Evolutionary conservation across 2,797 vertebrate genomes (phyloP), one percentile per base, ranked within the genome.

Genomic region (Channa striata): DNA sequence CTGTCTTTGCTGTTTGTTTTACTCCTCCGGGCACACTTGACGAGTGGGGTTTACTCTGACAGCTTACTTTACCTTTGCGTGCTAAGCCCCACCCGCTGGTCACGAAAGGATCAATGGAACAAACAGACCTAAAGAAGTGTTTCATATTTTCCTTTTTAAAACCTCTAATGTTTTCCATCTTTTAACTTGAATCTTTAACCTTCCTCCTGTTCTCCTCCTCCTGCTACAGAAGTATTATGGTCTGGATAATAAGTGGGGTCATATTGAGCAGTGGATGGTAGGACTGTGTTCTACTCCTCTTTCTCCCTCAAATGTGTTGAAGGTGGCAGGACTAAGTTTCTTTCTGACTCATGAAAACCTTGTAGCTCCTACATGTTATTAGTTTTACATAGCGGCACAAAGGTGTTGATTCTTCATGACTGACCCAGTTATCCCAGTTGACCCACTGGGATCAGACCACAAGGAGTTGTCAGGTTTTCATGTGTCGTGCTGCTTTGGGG

Each of bases 191-290:
- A 43, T 8, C 23, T n/a, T 56, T 30, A 30, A 30, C 6, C 65
- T 25, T 50, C 64, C 40, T 63, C 51, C 42, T 75, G 53, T 16
- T 89, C 87, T 13, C 33, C 43, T 1, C 59, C 58, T 19, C 53
- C 59, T 25, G 78, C 87, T 86, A 2, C 95, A 98, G 97, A 98
- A 95, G 90, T 97, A 96, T 93, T 97, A 96, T 93, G 96, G 96
- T 92, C 93, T 96, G 96, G 96, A 98, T 83, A 94, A 93, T 92
- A 98, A 97, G 80, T 98, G 96, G 97, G 96, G 96, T 66, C 96
- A 97, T 93, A 99, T 99, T 95, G 97, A 99, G 78, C 96, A 97
- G 77, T 99, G 97, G 97, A 99, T 99, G 97, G 97, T 99, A 98
- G 80, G 93, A 70, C 33, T 13, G 9, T 50, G 23, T 5, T 8